phyloP scores from a whole-genome alignment of 2,888 invertebrate genomes.

The Parelbella ahira region DNA sequence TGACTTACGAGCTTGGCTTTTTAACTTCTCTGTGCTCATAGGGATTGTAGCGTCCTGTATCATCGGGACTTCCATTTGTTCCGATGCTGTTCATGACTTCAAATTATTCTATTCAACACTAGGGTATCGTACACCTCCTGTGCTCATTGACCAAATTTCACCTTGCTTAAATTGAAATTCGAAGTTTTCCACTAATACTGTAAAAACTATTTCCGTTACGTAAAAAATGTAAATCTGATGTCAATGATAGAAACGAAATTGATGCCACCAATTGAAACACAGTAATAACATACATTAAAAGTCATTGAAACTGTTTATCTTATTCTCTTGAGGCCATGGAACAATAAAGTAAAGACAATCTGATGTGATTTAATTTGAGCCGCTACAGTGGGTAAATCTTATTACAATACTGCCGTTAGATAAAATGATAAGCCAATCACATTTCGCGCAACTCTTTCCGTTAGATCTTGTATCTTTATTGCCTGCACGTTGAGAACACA shows the following conservation, averaged over 20 bases:
- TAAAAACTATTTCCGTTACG: no score
- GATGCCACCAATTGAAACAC: no score
- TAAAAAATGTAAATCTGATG: no score
- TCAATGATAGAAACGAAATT: no score
- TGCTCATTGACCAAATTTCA: conserved; percentile 6
- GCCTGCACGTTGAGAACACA: conserved; percentile 15
- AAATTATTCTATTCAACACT: no score
- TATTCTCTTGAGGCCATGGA: no score
- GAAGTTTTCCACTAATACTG: no score
- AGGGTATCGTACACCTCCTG: no score
- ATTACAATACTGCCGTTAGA: conserved; percentile 38
- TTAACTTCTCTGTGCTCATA: conserved; percentile 66
- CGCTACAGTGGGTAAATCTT: conserved; percentile 39
- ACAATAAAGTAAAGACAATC: no score
- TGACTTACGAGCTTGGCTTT: conserved; percentile 73
- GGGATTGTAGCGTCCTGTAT: conserved; percentile 56
- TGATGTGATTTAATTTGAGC: conserved; percentile 20
- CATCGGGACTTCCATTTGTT: conserved; percentile 17
- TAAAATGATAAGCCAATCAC: conserved; percentile 36
- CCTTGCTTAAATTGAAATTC: conserved; percentile 4
- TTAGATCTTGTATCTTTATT: conserved; percentile 23
- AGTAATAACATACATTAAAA: no score
- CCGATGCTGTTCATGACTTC: conserved; percentile 11
- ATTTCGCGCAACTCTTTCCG: conserved; percentile 19
- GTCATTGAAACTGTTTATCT: no score